Conservation (phyloP, 2,888 invertebrate species). For the Drosophila niveifrons region DNA sequence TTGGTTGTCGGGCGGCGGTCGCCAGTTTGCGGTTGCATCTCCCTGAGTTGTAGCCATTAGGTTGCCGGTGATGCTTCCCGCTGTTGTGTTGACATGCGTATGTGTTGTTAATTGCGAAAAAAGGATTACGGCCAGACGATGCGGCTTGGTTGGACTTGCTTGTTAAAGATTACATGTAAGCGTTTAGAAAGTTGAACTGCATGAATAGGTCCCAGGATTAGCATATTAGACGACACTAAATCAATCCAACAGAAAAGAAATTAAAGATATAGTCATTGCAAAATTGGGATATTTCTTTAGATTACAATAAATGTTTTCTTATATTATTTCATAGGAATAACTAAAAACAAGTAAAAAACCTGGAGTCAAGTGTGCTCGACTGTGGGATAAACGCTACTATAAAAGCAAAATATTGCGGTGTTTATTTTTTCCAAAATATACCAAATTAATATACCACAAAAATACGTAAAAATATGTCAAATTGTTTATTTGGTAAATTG, state of each 20-base stretch:
- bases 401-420: no score
- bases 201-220: conserved; percentile 44
- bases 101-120: conserved; percentile 79
- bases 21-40: conserved; percentile 43
- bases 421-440: no score
- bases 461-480: no score
- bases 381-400: no score
- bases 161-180: conserved; percentile 59
- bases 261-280: conserved; percentile 4
- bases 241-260: conserved; percentile 14
- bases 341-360: no score
- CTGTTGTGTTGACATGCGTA: conserved; percentile 80
- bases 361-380: no score
- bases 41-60: conserved; percentile 61
- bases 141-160: conserved; percentile 24
- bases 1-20: not conserved
- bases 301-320: no score
- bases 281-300: not conserved
- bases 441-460: no score
- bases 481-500: no score
- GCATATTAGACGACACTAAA: conserved; percentile 28
- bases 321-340: no score
- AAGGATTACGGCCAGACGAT: conserved; percentile 70
- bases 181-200: conserved; percentile 69
- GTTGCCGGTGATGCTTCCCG: conserved; percentile 54